Evolutionary conservation across 2,113 vertebrate genomes (phyloP).

Genomic region (Cariama cristata): DNA sequence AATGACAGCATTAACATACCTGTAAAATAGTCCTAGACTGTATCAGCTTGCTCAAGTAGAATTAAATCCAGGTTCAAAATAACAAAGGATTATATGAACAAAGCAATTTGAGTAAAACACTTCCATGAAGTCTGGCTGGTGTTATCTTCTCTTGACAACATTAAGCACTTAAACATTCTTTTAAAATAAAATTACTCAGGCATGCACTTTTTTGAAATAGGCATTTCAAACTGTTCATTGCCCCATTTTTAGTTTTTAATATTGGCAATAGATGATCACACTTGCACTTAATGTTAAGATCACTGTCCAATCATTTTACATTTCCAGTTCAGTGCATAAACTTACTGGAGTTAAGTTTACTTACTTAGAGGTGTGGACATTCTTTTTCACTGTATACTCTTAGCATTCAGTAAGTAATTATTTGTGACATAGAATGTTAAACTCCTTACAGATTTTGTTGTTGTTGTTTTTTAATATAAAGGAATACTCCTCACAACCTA

Average conservation of each 20-base stretch:
- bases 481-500: not conserved
- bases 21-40: not conserved
- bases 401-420: not conserved
- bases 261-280: not conserved
- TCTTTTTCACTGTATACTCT: not conserved
- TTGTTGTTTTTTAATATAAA: not conserved
- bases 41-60: not conserved
- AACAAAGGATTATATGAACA: not conserved
- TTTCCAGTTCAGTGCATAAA: not conserved
- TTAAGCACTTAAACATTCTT: not conserved
- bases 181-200: not conserved
- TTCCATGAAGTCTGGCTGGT: not conserved
- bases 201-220: not conserved
- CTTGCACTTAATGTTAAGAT: not conserved
- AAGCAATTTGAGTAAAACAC: not conserved
- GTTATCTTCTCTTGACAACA: not conserved
- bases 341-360: not conserved
- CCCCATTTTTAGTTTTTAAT: not conserved
- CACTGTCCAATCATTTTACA: not conserved
- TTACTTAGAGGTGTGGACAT: not conserved
- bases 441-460: not conserved
- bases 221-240: not conserved
- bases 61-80: not conserved
- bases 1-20: not conserved
- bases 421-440: not conserved